Percentiles rank a stretch among this genome's conserved stretches.
Evolutionary conservation across 2,888 invertebrate species (phyloP).

Genomic region (Ctena decussata): DNA sequence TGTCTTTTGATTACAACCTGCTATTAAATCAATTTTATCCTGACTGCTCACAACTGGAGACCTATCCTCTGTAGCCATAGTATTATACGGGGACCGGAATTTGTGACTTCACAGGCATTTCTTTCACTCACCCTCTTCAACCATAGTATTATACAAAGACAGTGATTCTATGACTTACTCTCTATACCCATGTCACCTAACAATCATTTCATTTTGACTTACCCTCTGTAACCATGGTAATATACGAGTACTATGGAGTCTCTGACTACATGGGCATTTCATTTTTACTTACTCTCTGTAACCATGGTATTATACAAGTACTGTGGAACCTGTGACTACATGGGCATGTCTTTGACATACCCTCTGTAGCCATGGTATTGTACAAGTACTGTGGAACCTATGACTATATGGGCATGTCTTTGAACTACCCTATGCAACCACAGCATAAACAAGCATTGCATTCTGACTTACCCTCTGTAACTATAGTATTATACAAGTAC

Average conservation of each 20-base stretch:
- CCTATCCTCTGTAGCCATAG: too few relatives aligned
- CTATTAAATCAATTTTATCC: too few relatives aligned
- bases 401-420: conserved; percentile 96
- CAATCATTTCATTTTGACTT: conserved; percentile 83
- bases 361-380: conserved; percentile 93
- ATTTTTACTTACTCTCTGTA: conserved; percentile 92
- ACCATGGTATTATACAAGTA: conserved; percentile 90
- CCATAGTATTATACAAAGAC: too few relatives aligned
- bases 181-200: conserved; percentile 92
- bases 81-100: too few relatives aligned
- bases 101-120: too few relatives aligned
- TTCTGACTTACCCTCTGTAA: conserved; percentile 91
- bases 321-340: conserved; percentile 92
- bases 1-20: too few relatives aligned
- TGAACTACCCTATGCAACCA: conserved; percentile 93
- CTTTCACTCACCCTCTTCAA: too few relatives aligned
- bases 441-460: conserved; percentile 88
- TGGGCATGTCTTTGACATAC: conserved; percentile 91
- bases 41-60: too few relatives aligned
- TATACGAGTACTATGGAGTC: conserved; percentile 87
- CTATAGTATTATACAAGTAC: conserved; percentile 90
- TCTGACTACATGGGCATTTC: too few relatives aligned
- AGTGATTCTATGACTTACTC: conserved; percentile 90
- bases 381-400: conserved; percentile 88
- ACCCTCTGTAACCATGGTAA: conserved; percentile 95